phyloP scores from a whole-genome alignment of 2,888 invertebrate species.

The Noctuana brunneofusca region DNA sequence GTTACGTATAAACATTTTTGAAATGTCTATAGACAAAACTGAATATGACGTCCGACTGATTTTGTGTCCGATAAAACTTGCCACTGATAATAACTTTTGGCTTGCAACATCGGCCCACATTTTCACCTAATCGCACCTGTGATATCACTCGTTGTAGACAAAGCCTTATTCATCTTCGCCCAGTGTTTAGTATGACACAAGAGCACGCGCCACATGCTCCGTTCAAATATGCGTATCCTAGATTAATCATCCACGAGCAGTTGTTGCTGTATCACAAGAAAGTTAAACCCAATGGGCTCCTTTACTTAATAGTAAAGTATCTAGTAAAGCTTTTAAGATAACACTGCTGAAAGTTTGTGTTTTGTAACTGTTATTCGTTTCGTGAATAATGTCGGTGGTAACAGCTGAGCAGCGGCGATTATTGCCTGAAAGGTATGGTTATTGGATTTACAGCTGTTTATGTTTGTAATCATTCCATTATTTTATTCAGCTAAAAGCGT shows the following conservation, averaged over 20 bases:
- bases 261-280: conserved; percentile 36
- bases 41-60: conserved; percentile 5
- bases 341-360: conserved; percentile 31
- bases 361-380: conserved; percentile 38
- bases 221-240: conserved; percentile 38
- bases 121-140: conserved; percentile 55
- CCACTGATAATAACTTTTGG: conserved; percentile 48
- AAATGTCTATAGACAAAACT: neutral
- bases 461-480: conserved; percentile 22
- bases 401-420: conserved; percentile 52
- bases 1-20: too few relatives aligned
- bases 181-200: conserved; percentile 50
- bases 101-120: conserved; percentile 73
- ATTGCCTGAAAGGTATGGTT: conserved; percentile 56
- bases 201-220: conserved; percentile 41
- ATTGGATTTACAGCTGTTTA: conserved; percentile 13
- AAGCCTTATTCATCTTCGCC: conserved; percentile 61
- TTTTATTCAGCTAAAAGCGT: conserved; percentile 9
- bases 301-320: neutral
- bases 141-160: conserved; percentile 56
- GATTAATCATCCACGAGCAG: conserved; percentile 20
- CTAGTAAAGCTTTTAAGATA: conserved; percentile 7
- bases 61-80: conserved; percentile 41
- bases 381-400: conserved; percentile 55
- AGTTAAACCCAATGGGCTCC: conserved; percentile 36